These are phyloP conservation scores for Drosophila nigritarsus DNA, from an alignment of 2,888 invertebrate species.

Conservation along the genomic window DNA sequence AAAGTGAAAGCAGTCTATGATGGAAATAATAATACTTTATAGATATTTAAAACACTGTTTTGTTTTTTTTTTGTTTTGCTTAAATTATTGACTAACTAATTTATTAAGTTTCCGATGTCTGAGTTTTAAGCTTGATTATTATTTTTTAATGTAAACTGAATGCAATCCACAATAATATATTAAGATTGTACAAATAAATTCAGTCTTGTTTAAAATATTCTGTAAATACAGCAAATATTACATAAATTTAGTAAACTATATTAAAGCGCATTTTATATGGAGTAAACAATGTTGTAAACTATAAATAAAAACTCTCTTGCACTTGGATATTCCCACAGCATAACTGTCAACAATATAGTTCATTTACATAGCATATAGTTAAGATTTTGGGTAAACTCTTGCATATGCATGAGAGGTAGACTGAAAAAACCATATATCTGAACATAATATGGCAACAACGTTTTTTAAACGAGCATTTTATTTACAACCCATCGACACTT, in stretches of 20 bases:
- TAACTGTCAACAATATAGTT: slow-evolving; percentile 2
- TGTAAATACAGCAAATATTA: background rate
- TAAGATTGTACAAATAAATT: background rate
- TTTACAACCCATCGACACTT: slow-evolving; percentile 62
- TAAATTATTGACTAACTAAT: background rate
- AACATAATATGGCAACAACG: slow-evolving; percentile 53
- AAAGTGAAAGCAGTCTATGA: background rate
- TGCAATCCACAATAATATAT: background rate
- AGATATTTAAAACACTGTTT: background rate
- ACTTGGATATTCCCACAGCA: slow-evolving; percentile 30
- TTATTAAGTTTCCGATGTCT: background rate
- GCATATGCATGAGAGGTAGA: slow-evolving; percentile 19
- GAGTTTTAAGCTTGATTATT: no score
- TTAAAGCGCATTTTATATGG: background rate
- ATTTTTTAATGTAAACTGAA: no score
- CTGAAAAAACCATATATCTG: slow-evolving; percentile 8
- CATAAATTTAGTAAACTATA: background rate
- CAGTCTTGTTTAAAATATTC: background rate
- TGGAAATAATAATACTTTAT: background rate
- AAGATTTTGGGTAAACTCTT: background rate
- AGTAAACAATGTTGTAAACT: background rate
- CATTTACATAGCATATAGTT: slow-evolving; percentile 23
- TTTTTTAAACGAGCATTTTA: slow-evolving; percentile 67
- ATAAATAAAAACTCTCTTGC: background rate
- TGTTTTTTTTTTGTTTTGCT: background rate